Base-by-base conservation (phyloP, 2,113 vertebrate species). In the Sorex fumeus region DNA sequence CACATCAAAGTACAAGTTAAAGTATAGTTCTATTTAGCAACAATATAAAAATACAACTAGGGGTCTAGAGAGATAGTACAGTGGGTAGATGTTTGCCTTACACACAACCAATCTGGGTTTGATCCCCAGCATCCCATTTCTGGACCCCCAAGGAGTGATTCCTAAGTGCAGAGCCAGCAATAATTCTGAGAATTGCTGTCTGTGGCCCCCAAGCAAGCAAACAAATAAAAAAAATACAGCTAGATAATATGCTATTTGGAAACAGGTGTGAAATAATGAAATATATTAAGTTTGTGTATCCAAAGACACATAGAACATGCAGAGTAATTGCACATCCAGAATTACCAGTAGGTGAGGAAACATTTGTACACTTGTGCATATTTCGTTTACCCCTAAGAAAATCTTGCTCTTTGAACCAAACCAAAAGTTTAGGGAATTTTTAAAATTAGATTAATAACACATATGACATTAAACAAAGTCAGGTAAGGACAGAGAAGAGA, bases 11-110 rank as follows among this genome's bases (percentile, higher is more conserved):
- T 30, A 60, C 19, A 36, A 36, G 25, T 4, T 47, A 9, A 74
- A 84, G 85, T 67, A 75, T 0, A 78, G 10, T 15, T 57, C 13
- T 64, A 8, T 47, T 88, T 82, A 69, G 11, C 3, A 72, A 85
- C 84, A 87, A 67, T 34, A 78, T 79, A 16, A 78, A 92, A 75
- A 57, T 84, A 16, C 6, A 91, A 27, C 36, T 50, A 50, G 47
- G 9, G 13, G 47, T 10, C 13, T 13, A 50, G 47, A 50, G 47
- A 50, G 5, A 50, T 13, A 10, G 47, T 50, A 50, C 47, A 50
- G 10, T 50, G 47, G 47, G 47, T 50, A 50, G 47, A 50, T 50
- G 47, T 10, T 50, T 50, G 47, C 47, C 47, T 50, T 50, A 9
- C 10, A 50, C 47, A 12, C 47, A 50, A 13, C 13, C 47, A 50